Evolutionary conservation across 2,113 vertebrate species (phyloP).

Genomic region (Zosterops lateralis): DNA sequence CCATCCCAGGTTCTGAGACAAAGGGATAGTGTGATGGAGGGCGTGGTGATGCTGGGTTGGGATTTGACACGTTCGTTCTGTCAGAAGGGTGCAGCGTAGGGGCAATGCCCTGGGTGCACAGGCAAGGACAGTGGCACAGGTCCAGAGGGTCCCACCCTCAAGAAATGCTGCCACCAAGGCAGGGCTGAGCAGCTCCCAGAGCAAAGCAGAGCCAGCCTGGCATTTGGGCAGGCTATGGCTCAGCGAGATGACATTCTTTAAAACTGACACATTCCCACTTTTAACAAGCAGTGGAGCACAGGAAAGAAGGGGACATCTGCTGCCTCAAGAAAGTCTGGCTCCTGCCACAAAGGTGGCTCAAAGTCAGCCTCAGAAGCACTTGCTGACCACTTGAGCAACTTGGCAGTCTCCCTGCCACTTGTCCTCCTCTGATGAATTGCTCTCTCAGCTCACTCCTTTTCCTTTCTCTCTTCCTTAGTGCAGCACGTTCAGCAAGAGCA

Average conservation of each 20-base stretch:
- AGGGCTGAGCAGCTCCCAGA: not conserved
- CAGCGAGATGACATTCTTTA: not conserved
- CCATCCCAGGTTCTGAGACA: not conserved
- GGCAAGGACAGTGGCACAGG: not conserved
- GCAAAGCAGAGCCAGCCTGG: not conserved
- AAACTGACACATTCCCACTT: not conserved
- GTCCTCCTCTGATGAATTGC: not conserved
- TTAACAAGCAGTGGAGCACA: not conserved
- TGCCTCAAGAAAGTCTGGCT: not conserved
- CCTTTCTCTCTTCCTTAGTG: not conserved
- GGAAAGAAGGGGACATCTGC: not conserved
- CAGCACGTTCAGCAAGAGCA: not conserved
- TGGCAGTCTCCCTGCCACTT: not conserved
- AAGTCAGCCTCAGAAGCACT: not conserved
- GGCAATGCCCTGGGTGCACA: not conserved
- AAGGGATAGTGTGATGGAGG: accelerated
- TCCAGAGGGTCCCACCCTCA: not conserved
- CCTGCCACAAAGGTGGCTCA: not conserved
- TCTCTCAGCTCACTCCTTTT: not conserved
- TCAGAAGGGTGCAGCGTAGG: not conserved
- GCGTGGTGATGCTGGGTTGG: accelerated
- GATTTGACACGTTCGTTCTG: not conserved
- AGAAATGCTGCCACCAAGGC: not conserved
- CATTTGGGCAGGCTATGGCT: not conserved
- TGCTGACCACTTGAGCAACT: not conserved